Evolutionary conservation across 2,797 vertebrate genomes (phyloP).

Genomic region (Catamblyrhynchus diadema): DNA sequence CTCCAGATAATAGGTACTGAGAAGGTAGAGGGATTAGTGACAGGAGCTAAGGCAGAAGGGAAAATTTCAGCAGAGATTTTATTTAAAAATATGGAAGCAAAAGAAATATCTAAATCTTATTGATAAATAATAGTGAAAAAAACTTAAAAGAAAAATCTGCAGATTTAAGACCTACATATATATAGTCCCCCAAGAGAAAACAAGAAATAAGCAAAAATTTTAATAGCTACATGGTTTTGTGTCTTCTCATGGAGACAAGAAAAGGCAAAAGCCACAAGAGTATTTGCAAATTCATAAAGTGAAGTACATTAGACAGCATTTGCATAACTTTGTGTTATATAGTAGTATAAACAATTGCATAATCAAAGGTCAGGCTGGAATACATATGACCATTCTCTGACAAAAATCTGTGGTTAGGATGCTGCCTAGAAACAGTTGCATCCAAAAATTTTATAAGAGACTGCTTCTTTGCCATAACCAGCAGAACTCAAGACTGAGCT

Average conservation of each 20-base stretch:
- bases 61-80: not conserved
- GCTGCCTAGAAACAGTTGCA: not conserved
- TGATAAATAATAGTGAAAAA: not conserved
- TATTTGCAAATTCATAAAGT: not conserved
- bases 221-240: not conserved
- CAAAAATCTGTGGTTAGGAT: not conserved
- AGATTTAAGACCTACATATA: not conserved
- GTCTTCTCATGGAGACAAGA: not conserved
- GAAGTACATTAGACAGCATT: not conserved
- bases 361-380: slow-evolving; percentile 16
- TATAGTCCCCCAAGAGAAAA: not conserved
- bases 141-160: not conserved
- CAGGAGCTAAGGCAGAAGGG: not conserved
- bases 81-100: not conserved
- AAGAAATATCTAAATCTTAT: not conserved
- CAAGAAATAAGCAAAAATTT: not conserved
- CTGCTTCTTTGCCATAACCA: not conserved
- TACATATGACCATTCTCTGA: not conserved
- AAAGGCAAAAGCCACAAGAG: not conserved
- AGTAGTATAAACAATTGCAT: not conserved
- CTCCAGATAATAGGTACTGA: not conserved
- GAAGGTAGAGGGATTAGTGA: not conserved
- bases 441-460: not conserved
- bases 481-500: not conserved
- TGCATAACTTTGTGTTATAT: not conserved